A percentile compares a stretch with the other conserved stretches of the same genome.
Evolutionary conservation across 1,140 invertebrate species (phyloP).

Genomic region (Acromyrmex echinatior): DNA sequence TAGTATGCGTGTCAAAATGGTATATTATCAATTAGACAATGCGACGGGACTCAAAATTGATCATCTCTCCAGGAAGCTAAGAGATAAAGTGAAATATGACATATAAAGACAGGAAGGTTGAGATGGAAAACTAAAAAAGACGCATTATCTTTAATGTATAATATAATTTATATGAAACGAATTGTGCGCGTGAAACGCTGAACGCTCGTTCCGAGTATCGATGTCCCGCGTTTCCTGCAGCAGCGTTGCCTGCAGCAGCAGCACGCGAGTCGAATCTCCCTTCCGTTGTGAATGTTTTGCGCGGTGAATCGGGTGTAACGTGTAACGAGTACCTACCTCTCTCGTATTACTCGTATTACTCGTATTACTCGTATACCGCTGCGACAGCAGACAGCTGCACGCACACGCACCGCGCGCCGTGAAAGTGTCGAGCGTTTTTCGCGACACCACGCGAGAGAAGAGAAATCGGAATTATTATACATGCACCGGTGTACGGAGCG

Average conservation of each 20-base stretch:
- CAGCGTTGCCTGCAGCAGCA: background rate
- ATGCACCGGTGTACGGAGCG: background rate
- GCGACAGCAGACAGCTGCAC: slow-evolving; percentile 64
- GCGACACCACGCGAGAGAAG: slow-evolving; percentile 60
- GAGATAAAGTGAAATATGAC: too few species aligned
- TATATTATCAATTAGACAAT: too few species aligned
- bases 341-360: background rate
- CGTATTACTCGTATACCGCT: background rate
- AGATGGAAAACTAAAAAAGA: too few species aligned
- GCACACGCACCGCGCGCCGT: slow-evolving; percentile 55
- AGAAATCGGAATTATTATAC: slow-evolving; percentile 70
- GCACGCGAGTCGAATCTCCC: slow-evolving; percentile 21
- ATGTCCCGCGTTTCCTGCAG: background rate
- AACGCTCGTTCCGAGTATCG: background rate
- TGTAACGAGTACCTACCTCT: slow-evolving; percentile 61
- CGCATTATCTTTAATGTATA: background rate
- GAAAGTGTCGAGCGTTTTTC: slow-evolving; percentile 75
- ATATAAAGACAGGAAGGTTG: too few species aligned
- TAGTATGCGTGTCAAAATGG: too few species aligned
- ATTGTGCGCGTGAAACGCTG: background rate
- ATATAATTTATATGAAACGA: background rate
- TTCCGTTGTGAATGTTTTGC: background rate
- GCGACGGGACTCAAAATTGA: too few species aligned
- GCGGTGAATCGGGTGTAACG: slow-evolving; percentile 38
- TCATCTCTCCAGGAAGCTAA: too few species aligned